A percentile compares a stretch with the other conserved stretches of the same genome.
These are phyloP conservation scores for Neodiprion virginianus DNA, from an alignment of 1,140 invertebrate species.

Conservation along the genomic window DNA sequence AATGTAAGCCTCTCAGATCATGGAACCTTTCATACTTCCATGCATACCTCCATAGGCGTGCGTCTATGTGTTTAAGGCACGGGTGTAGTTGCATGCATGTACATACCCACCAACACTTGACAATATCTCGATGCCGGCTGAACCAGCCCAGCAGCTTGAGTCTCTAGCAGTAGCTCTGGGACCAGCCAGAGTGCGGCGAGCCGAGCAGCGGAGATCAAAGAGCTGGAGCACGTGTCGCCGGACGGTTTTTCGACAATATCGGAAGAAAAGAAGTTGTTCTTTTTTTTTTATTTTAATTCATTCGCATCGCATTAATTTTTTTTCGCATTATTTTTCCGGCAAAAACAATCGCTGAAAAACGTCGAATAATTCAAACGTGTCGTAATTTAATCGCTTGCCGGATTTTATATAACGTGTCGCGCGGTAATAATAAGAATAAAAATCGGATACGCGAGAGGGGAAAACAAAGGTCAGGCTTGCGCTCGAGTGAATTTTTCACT, in stretches of 20 bases:
- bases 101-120: neutral
- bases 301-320: too few relatives aligned
- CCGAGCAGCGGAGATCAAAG: neutral
- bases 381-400: too few relatives aligned
- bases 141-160: neutral
- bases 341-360: too few relatives aligned
- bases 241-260: neutral
- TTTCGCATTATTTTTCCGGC: too few relatives aligned
- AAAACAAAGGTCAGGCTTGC: too few relatives aligned
- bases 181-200: neutral
- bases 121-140: slow-evolving; percentile 9
- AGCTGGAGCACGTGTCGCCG: neutral
- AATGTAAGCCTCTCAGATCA: neutral
- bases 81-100: too few relatives aligned
- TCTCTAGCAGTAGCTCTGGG: neutral
- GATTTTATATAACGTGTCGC: too few relatives aligned
- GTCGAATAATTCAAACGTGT: too few relatives aligned
- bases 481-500: neutral
- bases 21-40: slow-evolving; percentile 14
- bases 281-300: too few relatives aligned
- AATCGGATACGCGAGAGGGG: too few relatives aligned
- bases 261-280: too few relatives aligned
- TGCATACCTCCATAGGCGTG: neutral
- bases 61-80: neutral
- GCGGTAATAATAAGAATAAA: too few relatives aligned